These are phyloP conservation scores for Cataglyphis albicans DNA, from an alignment of 2,888 invertebrate genomes.

Conservation along the genomic window DNA sequence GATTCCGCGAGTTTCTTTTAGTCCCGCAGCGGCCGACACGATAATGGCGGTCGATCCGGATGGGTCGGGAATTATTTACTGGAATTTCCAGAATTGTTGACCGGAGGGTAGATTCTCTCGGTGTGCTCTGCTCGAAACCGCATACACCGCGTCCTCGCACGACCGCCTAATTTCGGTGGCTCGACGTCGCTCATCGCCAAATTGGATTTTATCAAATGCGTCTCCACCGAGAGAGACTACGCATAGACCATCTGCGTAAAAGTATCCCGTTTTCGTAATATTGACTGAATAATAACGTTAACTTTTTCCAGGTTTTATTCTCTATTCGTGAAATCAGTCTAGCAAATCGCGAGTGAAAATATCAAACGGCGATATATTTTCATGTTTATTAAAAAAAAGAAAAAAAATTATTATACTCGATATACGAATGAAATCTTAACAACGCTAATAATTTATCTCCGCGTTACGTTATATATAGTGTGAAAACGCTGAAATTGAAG, in stretches of 20 bases:
- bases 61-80: slow-evolving; percentile 70
- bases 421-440: background rate
- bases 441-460: background rate
- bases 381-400: background rate
- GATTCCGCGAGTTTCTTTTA: background rate
- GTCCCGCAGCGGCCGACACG: slow-evolving; percentile 34
- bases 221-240: slow-evolving; percentile 42
- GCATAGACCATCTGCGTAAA: slow-evolving; percentile 6
- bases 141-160: slow-evolving; percentile 55
- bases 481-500: background rate
- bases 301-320: background rate
- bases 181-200: slow-evolving; percentile 58
- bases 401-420: background rate
- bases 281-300: slow-evolving; percentile 6
- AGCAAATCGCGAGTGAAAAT: background rate
- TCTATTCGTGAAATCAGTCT: slow-evolving; percentile 19
- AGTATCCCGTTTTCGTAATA: slow-evolving; percentile 7
- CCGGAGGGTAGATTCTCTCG: slow-evolving; percentile 58
- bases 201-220: slow-evolving; percentile 77
- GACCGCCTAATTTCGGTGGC: slow-evolving; percentile 68
- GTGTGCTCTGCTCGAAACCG: slow-evolving; percentile 57
- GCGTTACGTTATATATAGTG: background rate
- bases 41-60: slow-evolving; percentile 50
- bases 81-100: slow-evolving; percentile 72
- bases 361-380: background rate